Base-by-base conservation (phyloP, 2,888 invertebrate species). In the Stomorhina lunata region DNA sequence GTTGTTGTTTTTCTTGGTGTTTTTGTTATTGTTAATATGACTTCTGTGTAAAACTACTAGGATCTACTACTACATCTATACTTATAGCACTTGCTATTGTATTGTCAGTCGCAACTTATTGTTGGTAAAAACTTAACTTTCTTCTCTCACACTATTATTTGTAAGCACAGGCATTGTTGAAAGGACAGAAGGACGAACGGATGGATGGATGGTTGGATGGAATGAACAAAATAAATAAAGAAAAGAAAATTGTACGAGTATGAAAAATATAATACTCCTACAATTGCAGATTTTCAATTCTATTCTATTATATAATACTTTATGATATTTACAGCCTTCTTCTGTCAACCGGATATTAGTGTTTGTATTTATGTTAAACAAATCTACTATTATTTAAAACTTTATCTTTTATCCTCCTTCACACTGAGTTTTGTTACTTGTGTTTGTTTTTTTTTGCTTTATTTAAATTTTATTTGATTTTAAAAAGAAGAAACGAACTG, bases 351-450 rank as follows among this genome's bases (percentile, higher is more conserved):
- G 71, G 71, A 68, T 78, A 66, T 78, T 72, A 72, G 29, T 61
- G 22, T 68, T 76, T 57, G 68, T 75, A 57, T 77, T 80, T 63
- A 57, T 71, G 76, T 65, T 57, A 57, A 76, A 59, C 63, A 71
- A 71, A 65, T 81, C 40, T 40, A 57, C 20, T 15, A 68, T 77
- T 50, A 77, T 77, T 53, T 50, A 61, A 61, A 61, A 53, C 59
- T 61, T 77, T 69, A 77, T 77, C 50, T 32, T 53, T 32, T 25
- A 55, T 55, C 37, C 53, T 45, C 9, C 37, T 32, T 71, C 25
- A 17, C 43, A 25, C 17, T 17, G 20, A 10, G 25, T 37, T 27
- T 53, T 40, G 5, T 34, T 34, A 9, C 10, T 48, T 45, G 45
- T 15, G 9, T 20, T 65, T n/a, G 34, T 6, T 15, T 15, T 10